Evolutionary conservation across 2,797 vertebrate genomes (phyloP).

Genomic region (Carduelis carduelis): DNA sequence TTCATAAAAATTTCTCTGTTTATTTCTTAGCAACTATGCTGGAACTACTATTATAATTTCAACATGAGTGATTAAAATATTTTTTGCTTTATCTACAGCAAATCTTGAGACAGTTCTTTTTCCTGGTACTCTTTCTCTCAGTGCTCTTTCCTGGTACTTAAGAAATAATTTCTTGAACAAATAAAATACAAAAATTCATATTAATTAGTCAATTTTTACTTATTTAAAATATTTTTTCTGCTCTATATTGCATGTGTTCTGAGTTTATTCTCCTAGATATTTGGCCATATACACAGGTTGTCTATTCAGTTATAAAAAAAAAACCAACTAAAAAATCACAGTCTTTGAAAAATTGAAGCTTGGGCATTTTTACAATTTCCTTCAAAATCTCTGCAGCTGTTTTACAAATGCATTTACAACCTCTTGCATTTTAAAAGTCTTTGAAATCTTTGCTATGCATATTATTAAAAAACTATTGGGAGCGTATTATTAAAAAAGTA

Average conservation of each 20-base stretch:
- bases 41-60: not conserved
- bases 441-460: not conserved
- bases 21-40: not conserved
- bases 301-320: not conserved
- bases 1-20: not conserved
- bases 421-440: not conserved
- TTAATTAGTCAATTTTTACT: not conserved
- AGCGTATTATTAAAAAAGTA: not conserved
- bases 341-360: not conserved
- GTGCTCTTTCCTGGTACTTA: not conserved
- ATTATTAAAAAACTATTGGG: not conserved
- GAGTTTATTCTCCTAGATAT: not conserved
- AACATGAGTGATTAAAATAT: not conserved
- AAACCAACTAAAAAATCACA: not conserved
- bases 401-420: not conserved
- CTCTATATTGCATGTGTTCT: not conserved
- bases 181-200: not conserved
- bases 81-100: not conserved
- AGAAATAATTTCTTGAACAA: not conserved
- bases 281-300: not conserved
- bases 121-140: too few species aligned
- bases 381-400: not conserved
- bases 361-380: not conserved
- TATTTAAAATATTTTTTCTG: not conserved
- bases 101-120: not conserved